phyloP scores from a whole-genome alignment of 2,113 vertebrate genomes.

The Herpailurus yagouaroundi region DNA sequence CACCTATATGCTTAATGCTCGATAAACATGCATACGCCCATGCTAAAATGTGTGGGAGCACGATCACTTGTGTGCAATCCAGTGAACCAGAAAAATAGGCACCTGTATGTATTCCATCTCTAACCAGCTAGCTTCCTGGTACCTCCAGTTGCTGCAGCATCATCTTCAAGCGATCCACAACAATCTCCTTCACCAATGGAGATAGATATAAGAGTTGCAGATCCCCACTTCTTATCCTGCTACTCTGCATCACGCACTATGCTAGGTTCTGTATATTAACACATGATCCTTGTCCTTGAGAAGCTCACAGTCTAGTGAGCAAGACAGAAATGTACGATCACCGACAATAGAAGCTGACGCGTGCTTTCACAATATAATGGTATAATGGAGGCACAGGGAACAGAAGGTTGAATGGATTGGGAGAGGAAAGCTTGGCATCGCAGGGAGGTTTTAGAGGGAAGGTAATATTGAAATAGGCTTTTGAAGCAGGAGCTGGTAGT shows the following conservation, averaged over 20 bases:
- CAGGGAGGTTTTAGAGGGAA: not conserved
- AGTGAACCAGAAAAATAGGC: not conserved
- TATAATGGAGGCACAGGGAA: not conserved
- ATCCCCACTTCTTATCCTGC: not conserved
- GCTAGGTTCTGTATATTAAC: not conserved
- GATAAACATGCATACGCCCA: not conserved
- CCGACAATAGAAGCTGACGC: not conserved
- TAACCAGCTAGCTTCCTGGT: not conserved
- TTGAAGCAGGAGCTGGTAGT: not conserved
- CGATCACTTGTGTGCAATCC: not conserved
- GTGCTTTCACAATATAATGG: not conserved
- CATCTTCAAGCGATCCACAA: not conserved
- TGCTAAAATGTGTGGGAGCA: not conserved
- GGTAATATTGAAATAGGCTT: not conserved
- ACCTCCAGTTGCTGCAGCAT: not conserved
- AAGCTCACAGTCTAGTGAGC: not conserved
- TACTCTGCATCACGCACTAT: not conserved
- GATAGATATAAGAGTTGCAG: not conserved
- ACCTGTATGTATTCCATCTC: not conserved
- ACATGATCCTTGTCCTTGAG: not conserved
- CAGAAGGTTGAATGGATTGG: not conserved
- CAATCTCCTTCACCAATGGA: not conserved
- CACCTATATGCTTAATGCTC: not conserved
- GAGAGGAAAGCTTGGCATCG: not conserved
- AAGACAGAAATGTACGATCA: not conserved